phyloP scores from a whole-genome alignment of 2,797 vertebrate species.

The Emys orbicularis region DNA sequence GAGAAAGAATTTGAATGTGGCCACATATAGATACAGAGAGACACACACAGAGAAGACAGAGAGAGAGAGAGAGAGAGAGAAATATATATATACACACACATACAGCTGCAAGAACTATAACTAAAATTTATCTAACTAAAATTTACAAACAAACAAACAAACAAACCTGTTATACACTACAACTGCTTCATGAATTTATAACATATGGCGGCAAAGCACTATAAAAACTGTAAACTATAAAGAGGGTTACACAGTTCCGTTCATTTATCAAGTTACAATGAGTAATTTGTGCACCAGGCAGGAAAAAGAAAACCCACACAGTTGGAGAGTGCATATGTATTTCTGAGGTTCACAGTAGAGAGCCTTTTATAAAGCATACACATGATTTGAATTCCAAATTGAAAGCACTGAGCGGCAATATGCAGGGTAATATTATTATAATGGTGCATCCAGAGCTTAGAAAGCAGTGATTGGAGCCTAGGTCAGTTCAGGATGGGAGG shows the following conservation, averaged over 20 bases:
- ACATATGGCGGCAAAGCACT: slow-evolving; percentile 65
- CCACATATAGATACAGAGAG: background rate
- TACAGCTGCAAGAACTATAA: slow-evolving; percentile 69
- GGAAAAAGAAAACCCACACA: slow-evolving; percentile 67
- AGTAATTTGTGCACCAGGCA: slow-evolving; percentile 74
- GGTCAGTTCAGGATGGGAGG: background rate
- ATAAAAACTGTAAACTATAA: slow-evolving; percentile 71
- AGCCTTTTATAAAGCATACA: slow-evolving; percentile 76
- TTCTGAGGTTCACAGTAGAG: slow-evolving; percentile 76
- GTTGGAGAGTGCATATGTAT: slow-evolving; percentile 67
- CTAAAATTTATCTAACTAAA: slow-evolving; percentile 67
- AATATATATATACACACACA: slow-evolving; percentile 9
- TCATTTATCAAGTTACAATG: slow-evolving; percentile 80
- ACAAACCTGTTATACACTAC: slow-evolving; percentile 65
- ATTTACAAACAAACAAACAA: slow-evolving; percentile 60
- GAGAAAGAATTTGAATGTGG: slow-evolving; percentile 2
- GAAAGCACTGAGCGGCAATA: slow-evolving; percentile 49
- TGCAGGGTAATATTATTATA: slow-evolving; percentile 49
- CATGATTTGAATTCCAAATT: slow-evolving; percentile 77
- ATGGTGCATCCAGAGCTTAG: slow-evolving; percentile 26
- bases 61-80: background rate
- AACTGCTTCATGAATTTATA: slow-evolving; percentile 75
- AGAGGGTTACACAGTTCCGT: slow-evolving; percentile 63
- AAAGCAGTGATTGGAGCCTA: slow-evolving; percentile 30
- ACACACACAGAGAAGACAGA: background rate